Evolutionary conservation across 2,113 vertebrate species (phyloP), one percentile per base, ranked within the genome.

Genomic region (Thamnaconus septentrionalis): DNA sequence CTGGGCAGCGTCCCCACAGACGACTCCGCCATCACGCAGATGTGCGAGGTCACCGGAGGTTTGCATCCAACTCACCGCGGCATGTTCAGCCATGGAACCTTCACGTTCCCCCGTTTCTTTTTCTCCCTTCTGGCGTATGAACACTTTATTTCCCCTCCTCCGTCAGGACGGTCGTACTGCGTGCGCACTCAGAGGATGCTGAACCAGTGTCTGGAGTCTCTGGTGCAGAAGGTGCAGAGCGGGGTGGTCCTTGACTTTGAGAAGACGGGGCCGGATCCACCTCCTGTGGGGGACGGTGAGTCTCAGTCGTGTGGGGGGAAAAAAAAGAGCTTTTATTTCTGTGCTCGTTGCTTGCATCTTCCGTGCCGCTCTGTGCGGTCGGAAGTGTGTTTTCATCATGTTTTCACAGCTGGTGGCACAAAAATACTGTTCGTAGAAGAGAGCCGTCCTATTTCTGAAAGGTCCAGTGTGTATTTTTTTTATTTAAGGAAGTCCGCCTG

Each of bases 21-120:
- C 70, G 96, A 98, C 67, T 98, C 96, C 41, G 94, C 96, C 48
- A 95, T 99, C 88, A 96, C 97, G 50, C 96, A 98, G 90, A 98
- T 99, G 96, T 99, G 97, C 64, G 97, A 99, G 91, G 96, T 99
- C 88, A 98, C 96, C 42, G 97, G 97, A 96, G 96, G 96, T 98
- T 91, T 0, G 64, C 18, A 31, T 31, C 18, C 18, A 31, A 31
- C 18, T 31, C 18, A 31, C 18, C 2, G 18, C 18, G 18, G 1
- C 18, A 31, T 31, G 1, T 31, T 31, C 18, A 31, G 18, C 18
- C 18, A 31, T 31, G 18, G 18, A 31, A 31, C 18, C 18, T 31
- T 31, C 18, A 31, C 18, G 18, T 31, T 31, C 18, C 18, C 18
- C 56, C 8, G 56, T 55, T 67, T 61, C 41, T 55, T 47, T 6